Base-by-base conservation (phyloP, 37 sponge, comb jelly and placozoan species). In the Beroe forskalii region DNA sequence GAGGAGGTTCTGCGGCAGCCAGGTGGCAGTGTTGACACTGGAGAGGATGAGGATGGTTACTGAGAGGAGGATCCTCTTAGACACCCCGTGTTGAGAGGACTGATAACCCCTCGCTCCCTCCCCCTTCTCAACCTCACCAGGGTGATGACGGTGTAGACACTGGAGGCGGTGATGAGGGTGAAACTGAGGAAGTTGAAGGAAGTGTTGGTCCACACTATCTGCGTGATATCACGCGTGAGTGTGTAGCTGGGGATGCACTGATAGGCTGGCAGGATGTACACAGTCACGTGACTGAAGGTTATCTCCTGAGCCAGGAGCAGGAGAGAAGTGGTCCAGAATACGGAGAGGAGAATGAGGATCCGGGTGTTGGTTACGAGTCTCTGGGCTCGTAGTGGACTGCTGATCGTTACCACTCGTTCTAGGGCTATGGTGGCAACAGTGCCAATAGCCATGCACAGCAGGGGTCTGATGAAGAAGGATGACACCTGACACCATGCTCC, bases 201-300 rank as follows among this genome's bases (percentile, higher is more conserved):
- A 3, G 27, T 72, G 76, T 32, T 6, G 6, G 76, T 72, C 40
- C 38, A 17, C 6, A 72, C 22, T 17, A 72, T 72, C 22, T 14
- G 19, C 14, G 19, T 32, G 1, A 72, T 22, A 36, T 72, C 76
- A 4, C 40, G 19, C 6, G 40, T 32, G 40, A 32, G 19, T 20
- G 40, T 36, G 76, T 72, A 72, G 30, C 76, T 72, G 28, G 20
- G 38, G 1, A 72, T 37, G 30, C 76, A 72, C 76, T 72, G 76
- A 38, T 23, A 72, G 36, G 76, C 76, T 8, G 76, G 76, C 40
- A 6, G 2, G 40, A 72, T 37, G 27, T 37, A 72, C 40, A 72
- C 76, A 6, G 40, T 37, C 19, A 36, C 27, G 76, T 72, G 76
- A 12, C 40, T 17, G 14, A 23, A 38, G 6, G 4, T 8, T 33